Evolutionary conservation across 2,797 vertebrate species (phyloP).

Genomic region (Chelonia mydas): DNA sequence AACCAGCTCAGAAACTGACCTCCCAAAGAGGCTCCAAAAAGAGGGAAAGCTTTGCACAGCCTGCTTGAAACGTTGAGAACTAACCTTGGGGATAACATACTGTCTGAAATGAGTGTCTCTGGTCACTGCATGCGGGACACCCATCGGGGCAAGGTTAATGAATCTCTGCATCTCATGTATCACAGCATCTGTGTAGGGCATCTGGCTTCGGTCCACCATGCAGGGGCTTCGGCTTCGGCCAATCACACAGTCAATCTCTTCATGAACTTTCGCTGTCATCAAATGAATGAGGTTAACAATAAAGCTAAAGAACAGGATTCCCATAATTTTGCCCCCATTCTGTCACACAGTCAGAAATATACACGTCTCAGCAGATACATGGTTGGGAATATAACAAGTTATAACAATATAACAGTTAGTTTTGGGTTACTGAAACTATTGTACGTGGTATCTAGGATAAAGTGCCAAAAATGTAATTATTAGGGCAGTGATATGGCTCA

Average conservation of each 20-base stretch:
- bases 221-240: constrained; percentile 67
- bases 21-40: background rate
- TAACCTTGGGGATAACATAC: constrained; percentile 81
- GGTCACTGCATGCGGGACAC: constrained; percentile 63
- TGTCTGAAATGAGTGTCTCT: constrained; percentile 71
- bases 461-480: background rate
- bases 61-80: background rate
- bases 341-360: background rate
- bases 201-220: constrained; percentile 71
- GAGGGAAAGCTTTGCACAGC: background rate
- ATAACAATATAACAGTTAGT: background rate
- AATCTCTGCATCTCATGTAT: constrained; percentile 80
- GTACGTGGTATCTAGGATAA: background rate
- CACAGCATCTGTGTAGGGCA: constrained; percentile 81
- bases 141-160: constrained; percentile 69
- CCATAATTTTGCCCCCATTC: background rate
- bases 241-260: constrained; percentile 80
- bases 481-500: background rate
- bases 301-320: background rate
- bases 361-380: background rate
- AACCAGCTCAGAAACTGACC: background rate
- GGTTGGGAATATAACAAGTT: background rate
- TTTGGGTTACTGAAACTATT: background rate
- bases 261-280: constrained; percentile 76
- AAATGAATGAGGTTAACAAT: background rate